phyloP scores from a whole-genome alignment of 2,888 invertebrate genomes.

The Onthophagus sagittarius region DNA sequence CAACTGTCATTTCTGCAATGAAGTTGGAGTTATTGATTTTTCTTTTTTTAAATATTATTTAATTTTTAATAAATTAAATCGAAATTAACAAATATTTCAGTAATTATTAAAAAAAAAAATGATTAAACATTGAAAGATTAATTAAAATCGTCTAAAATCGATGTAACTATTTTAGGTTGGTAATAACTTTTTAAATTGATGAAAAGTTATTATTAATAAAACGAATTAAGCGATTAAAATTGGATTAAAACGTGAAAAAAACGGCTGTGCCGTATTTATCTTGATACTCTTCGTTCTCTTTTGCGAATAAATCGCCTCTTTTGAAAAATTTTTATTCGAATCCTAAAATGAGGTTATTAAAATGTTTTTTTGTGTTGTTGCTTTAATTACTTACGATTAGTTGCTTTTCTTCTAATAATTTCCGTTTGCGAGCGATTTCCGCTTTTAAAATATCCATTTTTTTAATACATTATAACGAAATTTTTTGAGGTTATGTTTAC shows the following conservation, averaged over 20 bases:
- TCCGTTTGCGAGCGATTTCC: conserved; percentile 87
- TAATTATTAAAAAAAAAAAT: too few species aligned
- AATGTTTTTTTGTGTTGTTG: background rate
- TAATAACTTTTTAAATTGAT: too few species aligned
- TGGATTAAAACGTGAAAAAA: too few species aligned
- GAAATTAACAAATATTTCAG: too few species aligned
- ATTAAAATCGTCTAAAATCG: too few species aligned
- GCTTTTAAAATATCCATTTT: conserved; percentile 85
- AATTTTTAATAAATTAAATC: too few species aligned
- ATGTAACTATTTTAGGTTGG: too few species aligned
- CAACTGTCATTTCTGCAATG: background rate
- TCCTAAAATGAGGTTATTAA: conserved; percentile 53
- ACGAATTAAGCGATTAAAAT: too few species aligned
- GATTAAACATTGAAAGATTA: too few species aligned
- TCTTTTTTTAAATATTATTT: too few species aligned
- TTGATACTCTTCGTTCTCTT: conserved; percentile 77
- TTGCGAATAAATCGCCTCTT: conserved; percentile 78
- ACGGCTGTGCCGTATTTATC: conserved; percentile 58
- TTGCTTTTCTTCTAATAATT: conserved; percentile 76
- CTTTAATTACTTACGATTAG: conserved; percentile 57
- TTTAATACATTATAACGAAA: background rate
- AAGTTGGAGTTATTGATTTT: background rate
- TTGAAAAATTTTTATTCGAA: conserved; percentile 81
- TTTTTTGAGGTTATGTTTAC: background rate
- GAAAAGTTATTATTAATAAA: too few species aligned